These are phyloP conservation scores for Dolichopus griseipennis DNA, from an alignment of 2,888 invertebrate genomes.

Conservation along the genomic window DNA sequence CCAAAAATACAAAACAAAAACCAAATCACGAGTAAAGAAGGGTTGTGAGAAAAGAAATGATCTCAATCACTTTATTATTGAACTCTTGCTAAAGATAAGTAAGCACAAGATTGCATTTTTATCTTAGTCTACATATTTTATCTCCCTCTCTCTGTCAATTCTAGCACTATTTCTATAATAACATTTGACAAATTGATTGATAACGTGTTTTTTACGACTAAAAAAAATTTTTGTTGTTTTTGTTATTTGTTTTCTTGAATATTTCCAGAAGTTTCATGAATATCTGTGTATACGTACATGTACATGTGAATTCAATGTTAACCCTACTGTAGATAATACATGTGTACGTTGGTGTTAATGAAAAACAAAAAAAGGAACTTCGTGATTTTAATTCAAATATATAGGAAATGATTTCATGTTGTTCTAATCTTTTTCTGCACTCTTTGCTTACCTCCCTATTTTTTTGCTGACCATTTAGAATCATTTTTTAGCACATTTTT, in stretches of 20 bases:
- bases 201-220: background rate
- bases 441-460: background rate
- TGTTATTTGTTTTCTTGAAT: too few relatives aligned
- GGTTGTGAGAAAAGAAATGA: background rate
- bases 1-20: too few relatives aligned
- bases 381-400: background rate
- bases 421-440: background rate
- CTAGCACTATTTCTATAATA: background rate
- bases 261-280: too few relatives aligned
- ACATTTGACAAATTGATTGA: constrained; percentile 6
- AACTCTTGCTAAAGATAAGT: background rate
- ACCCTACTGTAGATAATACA: too few relatives aligned
- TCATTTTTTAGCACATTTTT: too few relatives aligned
- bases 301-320: too few relatives aligned
- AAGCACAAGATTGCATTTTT: background rate
- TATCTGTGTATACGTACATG: too few relatives aligned
- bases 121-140: background rate
- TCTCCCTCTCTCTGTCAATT: too few relatives aligned
- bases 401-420: background rate
- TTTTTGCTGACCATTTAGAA: background rate
- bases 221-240: background rate
- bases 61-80: background rate
- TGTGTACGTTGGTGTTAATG: too few relatives aligned
- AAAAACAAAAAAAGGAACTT: background rate
- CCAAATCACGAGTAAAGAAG: background rate